Conservation (phyloP, 2,888 invertebrate species). For the Tiliacea citrago region DNA sequence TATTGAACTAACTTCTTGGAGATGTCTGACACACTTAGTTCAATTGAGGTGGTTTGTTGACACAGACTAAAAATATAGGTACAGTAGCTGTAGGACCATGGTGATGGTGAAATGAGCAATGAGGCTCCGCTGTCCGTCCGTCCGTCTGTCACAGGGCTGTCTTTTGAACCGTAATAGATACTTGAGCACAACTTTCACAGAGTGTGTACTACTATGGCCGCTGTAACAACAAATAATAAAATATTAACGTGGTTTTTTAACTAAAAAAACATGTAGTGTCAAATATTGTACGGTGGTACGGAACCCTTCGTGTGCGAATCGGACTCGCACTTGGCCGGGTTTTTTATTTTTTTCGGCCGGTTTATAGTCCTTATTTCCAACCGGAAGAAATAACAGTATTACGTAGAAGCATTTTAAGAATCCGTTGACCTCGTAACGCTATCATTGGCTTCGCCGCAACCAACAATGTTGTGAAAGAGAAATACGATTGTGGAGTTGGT, state of each 20-base stretch:
- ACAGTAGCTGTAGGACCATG: background rate
- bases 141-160: background rate
- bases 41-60: slow-evolving; percentile 12
- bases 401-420: background rate
- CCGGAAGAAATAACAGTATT: background rate
- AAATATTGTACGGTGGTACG: too few species aligned
- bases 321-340: background rate
- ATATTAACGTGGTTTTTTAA: too few species aligned
- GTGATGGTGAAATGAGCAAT: background rate
- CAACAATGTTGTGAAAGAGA: slow-evolving; percentile 48
- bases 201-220: background rate
- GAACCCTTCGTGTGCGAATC: background rate
- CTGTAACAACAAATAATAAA: background rate
- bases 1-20: slow-evolving; percentile 34
- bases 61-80: background rate
- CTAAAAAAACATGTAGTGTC: too few species aligned
- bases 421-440: slow-evolving; percentile 23
- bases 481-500: slow-evolving; percentile 31
- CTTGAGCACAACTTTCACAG: background rate
- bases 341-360: background rate
- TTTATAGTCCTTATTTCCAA: background rate
- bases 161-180: background rate
- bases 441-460: slow-evolving; percentile 16
- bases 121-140: background rate
- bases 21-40: slow-evolving; percentile 21